A percentile compares a stretch with the other conserved stretches of the same genome.
phyloP scores from a whole-genome alignment of 2,888 invertebrate species.

The Melanophora roralis region DNA sequence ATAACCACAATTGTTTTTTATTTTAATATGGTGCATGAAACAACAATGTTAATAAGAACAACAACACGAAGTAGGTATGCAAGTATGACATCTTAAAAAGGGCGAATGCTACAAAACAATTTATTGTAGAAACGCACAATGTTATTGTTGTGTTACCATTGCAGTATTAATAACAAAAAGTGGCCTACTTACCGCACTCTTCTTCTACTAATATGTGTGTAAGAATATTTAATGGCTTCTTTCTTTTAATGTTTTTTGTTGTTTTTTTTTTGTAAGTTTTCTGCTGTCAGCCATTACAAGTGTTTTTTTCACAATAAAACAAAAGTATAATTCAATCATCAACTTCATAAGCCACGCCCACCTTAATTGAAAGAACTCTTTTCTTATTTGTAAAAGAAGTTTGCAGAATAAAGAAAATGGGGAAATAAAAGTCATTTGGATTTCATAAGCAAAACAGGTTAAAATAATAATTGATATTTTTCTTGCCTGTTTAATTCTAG shows the following conservation, averaged over 20 bases:
- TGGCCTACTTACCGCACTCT: constrained; percentile 30
- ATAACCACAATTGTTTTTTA: constrained; percentile 43
- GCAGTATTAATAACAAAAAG: constrained; percentile 20
- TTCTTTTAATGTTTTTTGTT: neutral
- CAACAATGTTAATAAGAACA: neutral
- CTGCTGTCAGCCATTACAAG: constrained; percentile 59
- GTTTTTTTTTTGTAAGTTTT: constrained; percentile 47
- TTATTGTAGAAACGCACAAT: neutral
- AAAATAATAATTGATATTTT: constrained; percentile 34
- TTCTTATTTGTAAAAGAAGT: constrained; percentile 44
- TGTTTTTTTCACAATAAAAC: constrained; percentile 49
- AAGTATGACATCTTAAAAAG: constrained; percentile 24
- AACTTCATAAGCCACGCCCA: constrained; percentile 60
- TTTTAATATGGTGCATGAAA: constrained; percentile 26
- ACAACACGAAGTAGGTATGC: neutral
- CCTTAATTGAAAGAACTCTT: constrained; percentile 57
- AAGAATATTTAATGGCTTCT: constrained; percentile 45
- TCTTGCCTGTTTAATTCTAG: constrained; percentile 8
- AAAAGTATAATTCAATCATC: constrained; percentile 60
- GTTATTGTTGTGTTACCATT: constrained; percentile 7
- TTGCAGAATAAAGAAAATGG: neutral
- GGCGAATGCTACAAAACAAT: constrained; percentile 31
- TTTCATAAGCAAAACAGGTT: constrained; percentile 48
- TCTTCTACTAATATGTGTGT: constrained; percentile 43
- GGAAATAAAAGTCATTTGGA: constrained; percentile 52